Evolutionary conservation across 1,140 invertebrate species (phyloP).

Genomic region (Oryzaephilus surinamensis): DNA sequence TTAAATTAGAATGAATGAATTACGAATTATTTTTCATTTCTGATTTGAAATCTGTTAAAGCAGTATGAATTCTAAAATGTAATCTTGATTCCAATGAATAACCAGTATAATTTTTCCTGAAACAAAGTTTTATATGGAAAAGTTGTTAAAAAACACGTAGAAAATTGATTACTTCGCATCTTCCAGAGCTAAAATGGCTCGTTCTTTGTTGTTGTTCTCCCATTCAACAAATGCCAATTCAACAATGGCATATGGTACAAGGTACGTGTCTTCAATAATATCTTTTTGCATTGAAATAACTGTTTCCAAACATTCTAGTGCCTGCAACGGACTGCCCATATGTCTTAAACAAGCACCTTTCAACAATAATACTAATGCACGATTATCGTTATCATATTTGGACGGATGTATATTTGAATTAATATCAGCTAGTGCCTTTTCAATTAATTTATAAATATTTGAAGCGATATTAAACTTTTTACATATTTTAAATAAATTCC

Average conservation of each 20-base stretch:
- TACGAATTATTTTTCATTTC: conserved; percentile 15
- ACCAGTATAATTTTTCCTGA: conserved; percentile 78
- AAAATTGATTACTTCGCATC: conserved; percentile 60
- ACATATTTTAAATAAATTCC: conserved; percentile 86
- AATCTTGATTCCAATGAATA: conserved; percentile 83
- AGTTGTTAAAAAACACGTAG: background rate
- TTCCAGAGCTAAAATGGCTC: conserved; percentile 64
- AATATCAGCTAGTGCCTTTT: conserved; percentile 44
- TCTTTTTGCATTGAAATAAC: conserved; percentile 62
- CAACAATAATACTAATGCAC: conserved; percentile 62
- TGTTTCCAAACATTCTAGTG: conserved; percentile 63
- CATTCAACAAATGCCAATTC: conserved; percentile 74
- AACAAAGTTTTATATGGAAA: conserved; percentile 22
- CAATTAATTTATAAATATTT: conserved; percentile 61
- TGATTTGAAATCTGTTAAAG: conserved; percentile 46
- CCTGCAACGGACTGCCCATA: conserved; percentile 58
- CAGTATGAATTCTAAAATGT: conserved; percentile 84
- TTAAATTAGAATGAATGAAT: no score
- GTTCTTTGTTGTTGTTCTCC: conserved; percentile 51
- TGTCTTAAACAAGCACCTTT: conserved; percentile 76
- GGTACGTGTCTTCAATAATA: conserved; percentile 73
- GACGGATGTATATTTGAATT: conserved; percentile 34
- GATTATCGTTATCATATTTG: conserved; percentile 66
- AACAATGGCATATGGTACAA: conserved; percentile 77
- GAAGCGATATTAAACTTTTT: conserved; percentile 57